Conservation (phyloP, 2,797 vertebrate species). For the Austrolebias charrua region DNA sequence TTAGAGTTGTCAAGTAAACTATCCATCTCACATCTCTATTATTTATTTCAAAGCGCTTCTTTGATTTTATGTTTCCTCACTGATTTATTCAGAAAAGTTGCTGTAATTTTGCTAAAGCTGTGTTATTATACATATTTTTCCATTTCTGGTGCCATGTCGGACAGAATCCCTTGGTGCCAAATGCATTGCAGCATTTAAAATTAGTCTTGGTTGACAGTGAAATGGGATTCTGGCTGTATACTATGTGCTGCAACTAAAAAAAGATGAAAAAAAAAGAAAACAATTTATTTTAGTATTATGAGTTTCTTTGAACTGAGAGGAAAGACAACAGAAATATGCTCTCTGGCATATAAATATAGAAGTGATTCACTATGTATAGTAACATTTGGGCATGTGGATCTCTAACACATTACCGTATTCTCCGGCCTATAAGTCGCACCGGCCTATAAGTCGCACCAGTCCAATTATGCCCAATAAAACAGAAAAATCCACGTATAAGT, state of each 20-base stretch:
- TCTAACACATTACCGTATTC: not conserved
- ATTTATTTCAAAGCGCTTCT: constrained; percentile 24
- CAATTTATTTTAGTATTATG: not conserved
- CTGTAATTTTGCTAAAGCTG: constrained; percentile 19
- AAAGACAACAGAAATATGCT: not conserved
- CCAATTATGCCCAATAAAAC: too few relatives aligned
- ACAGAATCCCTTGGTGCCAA: constrained; percentile 17
- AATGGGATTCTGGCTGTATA: not conserved
- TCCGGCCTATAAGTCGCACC: too few relatives aligned
- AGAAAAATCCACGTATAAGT: too few relatives aligned
- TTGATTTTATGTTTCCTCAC: constrained; percentile 6
- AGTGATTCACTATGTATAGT: constrained; percentile 4
- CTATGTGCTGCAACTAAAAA: not conserved
- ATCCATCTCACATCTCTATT: not conserved
- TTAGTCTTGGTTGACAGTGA: constrained; percentile 7
- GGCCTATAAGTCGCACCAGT: too few relatives aligned
- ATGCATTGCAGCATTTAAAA: constrained; percentile 28
- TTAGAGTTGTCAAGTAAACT: too few relatives aligned
- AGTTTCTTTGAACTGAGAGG: constrained; percentile 1
- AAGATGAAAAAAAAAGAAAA: not conserved
- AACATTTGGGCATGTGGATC: not conserved
- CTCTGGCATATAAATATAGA: not conserved
- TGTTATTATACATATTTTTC: constrained; percentile 18
- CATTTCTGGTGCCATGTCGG: constrained; percentile 26
- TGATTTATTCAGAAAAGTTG: constrained; percentile 25